These are phyloP conservation scores for Parnassius orleans DNA, from an alignment of 2,888 invertebrate species.

Conservation along the genomic window DNA sequence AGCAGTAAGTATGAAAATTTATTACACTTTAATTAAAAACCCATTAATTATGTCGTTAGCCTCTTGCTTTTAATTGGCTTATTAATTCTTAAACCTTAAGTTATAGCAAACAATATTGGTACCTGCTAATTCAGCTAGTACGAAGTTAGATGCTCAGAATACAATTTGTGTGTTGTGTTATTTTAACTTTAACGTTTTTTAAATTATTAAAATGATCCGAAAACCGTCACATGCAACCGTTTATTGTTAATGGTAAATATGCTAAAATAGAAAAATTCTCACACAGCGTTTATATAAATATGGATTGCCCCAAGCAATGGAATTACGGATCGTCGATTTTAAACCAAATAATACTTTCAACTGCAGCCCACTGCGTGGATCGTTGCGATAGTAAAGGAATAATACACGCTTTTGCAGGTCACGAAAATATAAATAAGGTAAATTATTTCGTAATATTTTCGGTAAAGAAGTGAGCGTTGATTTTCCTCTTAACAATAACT, in stretches of 20 bases:
- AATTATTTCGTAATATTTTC: background rate
- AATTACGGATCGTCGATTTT: slow-evolving; percentile 25
- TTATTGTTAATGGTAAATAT: slow-evolving; percentile 20
- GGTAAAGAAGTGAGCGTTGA: too few species aligned
- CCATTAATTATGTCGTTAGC: slow-evolving; percentile 4
- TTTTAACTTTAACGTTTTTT: slow-evolving; percentile 11
- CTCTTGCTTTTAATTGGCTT: slow-evolving; percentile 15
- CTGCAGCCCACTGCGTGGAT: slow-evolving; percentile 25
- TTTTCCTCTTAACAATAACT: too few species aligned
- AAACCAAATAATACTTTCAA: slow-evolving; percentile 26
- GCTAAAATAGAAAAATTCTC: slow-evolving; percentile 21
- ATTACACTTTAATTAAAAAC: background rate
- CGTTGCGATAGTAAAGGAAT: background rate
- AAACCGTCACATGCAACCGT: slow-evolving; percentile 16
- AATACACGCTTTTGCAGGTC: background rate
- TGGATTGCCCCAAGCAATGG: slow-evolving; percentile 14
- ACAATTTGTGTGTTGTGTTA: background rate
- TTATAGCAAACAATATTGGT: background rate
- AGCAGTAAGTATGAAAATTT: background rate
- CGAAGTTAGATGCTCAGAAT: slow-evolving; percentile 14
- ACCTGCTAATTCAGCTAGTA: background rate
- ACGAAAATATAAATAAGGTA: background rate
- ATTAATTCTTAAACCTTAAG: slow-evolving; percentile 4
- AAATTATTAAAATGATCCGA: background rate
- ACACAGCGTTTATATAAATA: slow-evolving; percentile 23